phyloP scores from a whole-genome alignment of 2,888 invertebrate genomes.

The Rotaria socialis region DNA sequence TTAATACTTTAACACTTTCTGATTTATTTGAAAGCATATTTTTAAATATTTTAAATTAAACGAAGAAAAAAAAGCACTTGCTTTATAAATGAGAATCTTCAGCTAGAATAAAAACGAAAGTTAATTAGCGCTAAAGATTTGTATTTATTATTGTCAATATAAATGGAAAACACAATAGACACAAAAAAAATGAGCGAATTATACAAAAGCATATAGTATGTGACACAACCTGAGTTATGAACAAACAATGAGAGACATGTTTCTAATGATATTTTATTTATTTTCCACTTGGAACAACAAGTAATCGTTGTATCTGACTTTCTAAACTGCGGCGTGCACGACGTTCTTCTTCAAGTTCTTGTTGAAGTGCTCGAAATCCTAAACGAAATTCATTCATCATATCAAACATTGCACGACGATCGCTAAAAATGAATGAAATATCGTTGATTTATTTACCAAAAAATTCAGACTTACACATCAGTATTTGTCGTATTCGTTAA shows the following conservation, averaged over 20 bases:
- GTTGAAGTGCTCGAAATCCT: not conserved
- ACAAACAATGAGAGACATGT: not conserved
- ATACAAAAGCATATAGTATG: not conserved
- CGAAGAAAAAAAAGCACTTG: not conserved
- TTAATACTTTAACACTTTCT: conserved; percentile 13
- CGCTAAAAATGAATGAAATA: not conserved
- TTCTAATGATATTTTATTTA: not conserved
- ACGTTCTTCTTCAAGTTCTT: conserved; percentile 3
- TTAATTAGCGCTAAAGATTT: not conserved
- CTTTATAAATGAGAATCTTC: not conserved
- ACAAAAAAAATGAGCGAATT: not conserved
- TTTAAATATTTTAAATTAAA: not conserved
- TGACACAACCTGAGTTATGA: not conserved
- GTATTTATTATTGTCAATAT: not conserved
- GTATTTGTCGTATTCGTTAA: not conserved
- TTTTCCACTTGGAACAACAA: not conserved
- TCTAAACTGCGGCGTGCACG: not conserved
- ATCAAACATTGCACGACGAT: not conserved
- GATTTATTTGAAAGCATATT: not conserved
- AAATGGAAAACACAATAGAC: not conserved
- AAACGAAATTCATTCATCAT: not conserved
- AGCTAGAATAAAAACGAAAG: not conserved
- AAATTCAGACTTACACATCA: not conserved
- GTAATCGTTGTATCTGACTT: conserved; percentile 23
- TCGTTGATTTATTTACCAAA: not conserved